phyloP scores from a whole-genome alignment of 2,888 invertebrate genomes.

The Ligdia adustata region DNA sequence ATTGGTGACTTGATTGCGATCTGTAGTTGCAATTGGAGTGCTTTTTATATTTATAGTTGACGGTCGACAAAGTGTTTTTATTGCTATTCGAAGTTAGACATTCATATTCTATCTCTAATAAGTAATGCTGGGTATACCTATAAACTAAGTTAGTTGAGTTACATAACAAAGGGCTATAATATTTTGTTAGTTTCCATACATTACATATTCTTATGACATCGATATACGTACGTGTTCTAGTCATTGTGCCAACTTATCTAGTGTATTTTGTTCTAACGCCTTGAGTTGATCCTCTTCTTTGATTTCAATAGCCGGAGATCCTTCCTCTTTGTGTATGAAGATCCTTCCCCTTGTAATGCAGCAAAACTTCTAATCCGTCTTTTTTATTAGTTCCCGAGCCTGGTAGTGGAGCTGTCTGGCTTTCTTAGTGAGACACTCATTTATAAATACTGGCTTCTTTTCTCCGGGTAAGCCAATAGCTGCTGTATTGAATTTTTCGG shows the following conservation, averaged over 20 bases:
- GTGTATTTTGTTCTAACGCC: background rate
- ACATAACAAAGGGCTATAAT: too few species aligned
- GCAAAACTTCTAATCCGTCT: background rate
- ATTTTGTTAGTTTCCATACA: too few species aligned
- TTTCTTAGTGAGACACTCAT: constrained; percentile 3
- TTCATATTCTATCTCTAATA: too few species aligned
- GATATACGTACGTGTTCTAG: too few species aligned
- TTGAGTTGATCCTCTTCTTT: constrained; percentile 1
- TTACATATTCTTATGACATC: background rate
- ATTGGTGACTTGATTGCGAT: too few species aligned
- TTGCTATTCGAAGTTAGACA: too few species aligned
- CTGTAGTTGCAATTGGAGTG: too few species aligned
- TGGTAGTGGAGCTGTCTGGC: background rate
- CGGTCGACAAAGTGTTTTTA: too few species aligned
- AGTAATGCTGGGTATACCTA: too few species aligned
- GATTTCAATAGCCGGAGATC: constrained; percentile 1
- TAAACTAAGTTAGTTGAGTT: too few species aligned
- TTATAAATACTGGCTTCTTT: background rate
- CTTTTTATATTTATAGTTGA: too few species aligned
- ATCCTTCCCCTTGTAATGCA: constrained; percentile 7
- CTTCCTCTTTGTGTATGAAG: constrained; percentile 3
- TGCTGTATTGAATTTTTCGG: background rate
- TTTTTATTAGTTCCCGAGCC: constrained; percentile 1
- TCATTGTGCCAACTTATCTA: background rate
- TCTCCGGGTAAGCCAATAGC: background rate